Evolutionary conservation across 2,888 invertebrate genomes (phyloP), one percentile per base, ranked within the genome.

Genomic region (Steromphala cineraria): DNA sequence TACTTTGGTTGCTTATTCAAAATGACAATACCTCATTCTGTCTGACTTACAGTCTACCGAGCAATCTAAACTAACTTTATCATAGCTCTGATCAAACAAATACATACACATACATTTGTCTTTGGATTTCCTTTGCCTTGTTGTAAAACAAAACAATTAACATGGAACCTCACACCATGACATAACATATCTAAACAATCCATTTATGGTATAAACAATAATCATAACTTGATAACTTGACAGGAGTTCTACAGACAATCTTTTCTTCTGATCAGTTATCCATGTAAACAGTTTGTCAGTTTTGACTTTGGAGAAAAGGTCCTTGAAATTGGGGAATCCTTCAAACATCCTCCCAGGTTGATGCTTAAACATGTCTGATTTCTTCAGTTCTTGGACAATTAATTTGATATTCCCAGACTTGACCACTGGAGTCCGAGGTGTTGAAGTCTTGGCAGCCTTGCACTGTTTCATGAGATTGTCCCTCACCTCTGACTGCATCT

Each of bases 251-350:
- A 10, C 28, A 24, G 21, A 24, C 24, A 62, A 15, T 55, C 75
- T 75, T 31, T 79, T 55, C 79, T 75, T 81, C 28, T 79, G 71
- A 15, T 28, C 19, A 10, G 75, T 79, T 8, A 81, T 15, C 81
- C 75, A 81, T 36, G 55, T 75, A 62, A 62, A 71, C 10, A 81
- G 40, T 56, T 81, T 46, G 4, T 17, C 52, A 53, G 77, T 53
- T 71, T 71, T 79, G 5, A 80, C 46, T 3, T 53, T 15, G 5
- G 21, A 31, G 17, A 67, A 80, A 7, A 80, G 8, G 52, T 80
- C 77, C 36, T 13, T 40, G 46, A 53, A 75, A 36, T 75, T 53
- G 21, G 53, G 31, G 31, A 75, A 75, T 15, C 21, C 52, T 7
- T 24, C 53, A 75, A 75, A 75, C 7, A 0, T 40, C 46, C 52